phyloP scores from a whole-genome alignment of 2,797 vertebrate species.

The Chloroceryle inda region DNA sequence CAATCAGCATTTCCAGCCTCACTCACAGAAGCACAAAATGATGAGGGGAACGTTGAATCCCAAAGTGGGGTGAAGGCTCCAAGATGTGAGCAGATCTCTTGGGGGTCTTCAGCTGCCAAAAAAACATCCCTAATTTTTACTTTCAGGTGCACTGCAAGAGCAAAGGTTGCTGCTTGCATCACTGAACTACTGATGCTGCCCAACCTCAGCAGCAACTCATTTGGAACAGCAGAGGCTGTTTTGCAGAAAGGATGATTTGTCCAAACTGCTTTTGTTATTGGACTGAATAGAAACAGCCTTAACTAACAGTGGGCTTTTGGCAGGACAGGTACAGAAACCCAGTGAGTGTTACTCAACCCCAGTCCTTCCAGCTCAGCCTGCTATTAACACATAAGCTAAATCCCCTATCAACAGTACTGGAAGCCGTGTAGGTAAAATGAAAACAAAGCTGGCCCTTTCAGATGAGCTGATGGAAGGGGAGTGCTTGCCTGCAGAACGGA shows the following conservation, averaged over 20 bases:
- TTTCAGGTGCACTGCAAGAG: not conserved
- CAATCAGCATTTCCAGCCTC: not conserved
- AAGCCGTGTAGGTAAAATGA: not conserved
- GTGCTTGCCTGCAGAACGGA: not conserved
- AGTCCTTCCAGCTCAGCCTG: slow-evolving; percentile 7
- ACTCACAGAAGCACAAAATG: not conserved
- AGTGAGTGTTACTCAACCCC: not conserved
- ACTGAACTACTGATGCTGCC: not conserved
- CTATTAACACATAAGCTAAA: not conserved
- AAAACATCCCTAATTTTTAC: not conserved
- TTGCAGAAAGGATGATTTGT: not conserved
- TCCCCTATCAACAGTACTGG: not conserved
- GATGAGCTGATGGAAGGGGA: not conserved
- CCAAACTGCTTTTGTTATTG: not conserved
- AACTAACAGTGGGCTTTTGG: not conserved
- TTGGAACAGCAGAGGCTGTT: rapidly evolving
- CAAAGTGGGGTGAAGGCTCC: not conserved
- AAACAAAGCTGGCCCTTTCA: not conserved
- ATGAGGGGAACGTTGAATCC: rapidly evolving
- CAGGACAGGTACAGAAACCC: not conserved
- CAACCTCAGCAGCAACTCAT: not conserved
- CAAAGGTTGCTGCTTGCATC: not conserved
- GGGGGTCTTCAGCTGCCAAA: not conserved
- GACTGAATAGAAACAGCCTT: not conserved
- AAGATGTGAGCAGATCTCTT: not conserved